Base-by-base conservation (phyloP, 92 coral and sea anemone species). In the Bergia sp. region DNA sequence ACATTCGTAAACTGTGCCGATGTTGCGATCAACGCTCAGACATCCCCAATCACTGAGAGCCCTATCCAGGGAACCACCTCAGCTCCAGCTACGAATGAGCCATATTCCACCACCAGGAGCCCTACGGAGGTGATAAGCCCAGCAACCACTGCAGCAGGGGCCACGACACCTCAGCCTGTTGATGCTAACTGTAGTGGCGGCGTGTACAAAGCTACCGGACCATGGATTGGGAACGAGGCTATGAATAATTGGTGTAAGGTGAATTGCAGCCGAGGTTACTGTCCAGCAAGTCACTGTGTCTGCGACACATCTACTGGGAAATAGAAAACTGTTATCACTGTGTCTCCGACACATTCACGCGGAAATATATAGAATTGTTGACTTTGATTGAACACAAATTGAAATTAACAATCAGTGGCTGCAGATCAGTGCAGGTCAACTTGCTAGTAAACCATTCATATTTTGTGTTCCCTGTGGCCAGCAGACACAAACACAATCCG, bases 1-100 rank as follows among this genome's bases (percentile, higher is more conserved):
- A 82, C 37, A 20, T 82, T 47, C 21, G 73, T 55, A 39, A 82
- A 82, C 86, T 82, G 86, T 57, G 86, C 86, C 18, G 86, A 82
- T 82, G 69, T 82, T 50, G 69, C 37, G 10, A 82, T 55, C 64
- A 10, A 10, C 7, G 64, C 2, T 55, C 64, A 55, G 18, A 55
- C 64, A 55, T 2, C 16, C 64, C 64, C 64, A 0, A 10, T 15
- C 18, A 55, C 16, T 15, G 13, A 7, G 18, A 15, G 64, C 18
- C 64, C 64, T 0, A 55, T 10, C 13, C 64, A 55, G 64, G 13
- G 64, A 15, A 55, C 64, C 64, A 55, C 64, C 18, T 15, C 64
- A 55, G 64, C 16, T 15, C 16, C 18, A 55, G 18, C 18, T 55
- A 55, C 64, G 5, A 47, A 47, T 47, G 1, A 57, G 66, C 1